Base-by-base conservation (phyloP, 2,797 vertebrate species). In the Pteropus rufus region DNA sequence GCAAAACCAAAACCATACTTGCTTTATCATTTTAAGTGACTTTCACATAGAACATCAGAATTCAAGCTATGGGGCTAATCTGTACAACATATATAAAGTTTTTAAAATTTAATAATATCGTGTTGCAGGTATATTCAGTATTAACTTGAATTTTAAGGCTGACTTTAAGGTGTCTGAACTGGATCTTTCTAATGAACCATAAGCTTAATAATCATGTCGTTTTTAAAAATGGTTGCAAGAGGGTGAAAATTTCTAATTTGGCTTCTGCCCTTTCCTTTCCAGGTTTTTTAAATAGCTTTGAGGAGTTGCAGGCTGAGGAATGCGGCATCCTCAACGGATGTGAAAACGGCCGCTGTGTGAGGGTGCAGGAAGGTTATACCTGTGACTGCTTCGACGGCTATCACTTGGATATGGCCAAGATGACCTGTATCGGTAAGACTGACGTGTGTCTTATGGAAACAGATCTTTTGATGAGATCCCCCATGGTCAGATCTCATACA, bases 331-430 rank as follows among this genome's bases (percentile, higher is more conserved):
- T 99, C 90, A 99, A 99, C 2, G 99, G 99, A 49, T 99, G 99
- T 97, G 99, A 99, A 97, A 99, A 99, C 0, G 99, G 99, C 0
- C 99, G 99, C 10, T 99, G 99, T 21, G 99, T 99, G 12, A 98
- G 99, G 36, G 99, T 99, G 29, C 99, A 99, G 96, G 99, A 99
- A 92, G 99, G 99, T 5, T 99, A 99, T 97, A 99, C 99, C 64
- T 99, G 99, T 2, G 99, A 99, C 97, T 99, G 99, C 98, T 99
- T 99, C 49, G 99, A 99, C 0, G 99, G 99, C 14, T 99, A 99
- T 97, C 99, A 99, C 94, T 97, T 99, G 96, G 99, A 99, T 95
- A 98, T 99, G 98, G 98, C 99, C 95, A 99, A 98, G 98, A 99
- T 99, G 99, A 99, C 99, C 97, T 99, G 99, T 96, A 97, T 99